Conservation (phyloP, 2,113 vertebrate species). For the Leiothrix lutea region DNA sequence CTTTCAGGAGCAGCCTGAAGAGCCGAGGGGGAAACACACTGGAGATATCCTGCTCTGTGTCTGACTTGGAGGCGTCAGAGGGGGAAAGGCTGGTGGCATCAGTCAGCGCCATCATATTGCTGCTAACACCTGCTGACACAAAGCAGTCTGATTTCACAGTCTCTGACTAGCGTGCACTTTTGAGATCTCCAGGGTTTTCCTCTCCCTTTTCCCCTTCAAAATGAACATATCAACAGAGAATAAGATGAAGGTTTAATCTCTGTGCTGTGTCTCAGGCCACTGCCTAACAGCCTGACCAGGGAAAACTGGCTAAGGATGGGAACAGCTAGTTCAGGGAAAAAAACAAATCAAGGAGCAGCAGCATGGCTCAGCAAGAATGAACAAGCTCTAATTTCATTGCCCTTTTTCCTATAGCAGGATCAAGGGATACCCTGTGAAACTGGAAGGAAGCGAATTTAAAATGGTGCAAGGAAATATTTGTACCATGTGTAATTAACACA, state of each 20-base stretch:
- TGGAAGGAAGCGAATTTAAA: conserved; percentile 33
- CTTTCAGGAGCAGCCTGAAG: not conserved
- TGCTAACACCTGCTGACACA: not conserved
- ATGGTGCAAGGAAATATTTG: conserved; percentile 42
- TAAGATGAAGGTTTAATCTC: not conserved
- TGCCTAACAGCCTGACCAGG: not conserved
- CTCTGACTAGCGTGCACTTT: not conserved
- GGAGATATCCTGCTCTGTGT: not conserved
- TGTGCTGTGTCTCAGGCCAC: not conserved
- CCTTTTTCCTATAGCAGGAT: not conserved
- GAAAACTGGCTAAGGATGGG: not conserved
- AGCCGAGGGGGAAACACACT: not conserved
- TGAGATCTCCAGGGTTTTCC: not conserved
- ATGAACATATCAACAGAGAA: not conserved
- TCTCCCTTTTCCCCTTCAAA: not conserved
- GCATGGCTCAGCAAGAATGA: not conserved
- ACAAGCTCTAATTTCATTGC: not conserved
- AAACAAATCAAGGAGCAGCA: not conserved
- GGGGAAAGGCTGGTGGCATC: not conserved
- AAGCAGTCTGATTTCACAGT: not conserved
- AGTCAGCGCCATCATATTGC: fast-evolving
- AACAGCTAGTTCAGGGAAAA: not conserved
- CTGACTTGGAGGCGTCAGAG: not conserved
- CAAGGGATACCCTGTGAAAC: not conserved
- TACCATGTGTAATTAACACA: conserved; percentile 45